phyloP scores from a whole-genome alignment of 2,797 vertebrate species.

The Heliangelus exortis region DNA sequence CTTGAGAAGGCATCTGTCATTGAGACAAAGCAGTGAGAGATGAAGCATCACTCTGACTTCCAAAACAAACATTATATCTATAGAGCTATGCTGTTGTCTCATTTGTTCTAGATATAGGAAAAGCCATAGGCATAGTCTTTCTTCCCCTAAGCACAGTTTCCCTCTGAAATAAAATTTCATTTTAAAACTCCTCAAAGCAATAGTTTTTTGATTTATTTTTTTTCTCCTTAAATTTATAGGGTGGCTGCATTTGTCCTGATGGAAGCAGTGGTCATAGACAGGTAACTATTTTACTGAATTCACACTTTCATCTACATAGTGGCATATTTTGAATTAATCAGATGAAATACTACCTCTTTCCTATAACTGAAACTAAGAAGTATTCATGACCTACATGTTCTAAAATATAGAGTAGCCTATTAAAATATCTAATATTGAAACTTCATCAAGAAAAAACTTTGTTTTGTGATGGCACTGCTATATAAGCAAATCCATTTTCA shows the following conservation, averaged over 20 bases:
- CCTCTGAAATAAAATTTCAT: not conserved
- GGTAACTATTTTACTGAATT: slow-evolving; percentile 38
- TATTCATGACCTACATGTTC: not conserved
- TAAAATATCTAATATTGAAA: not conserved
- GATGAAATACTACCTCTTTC: not conserved
- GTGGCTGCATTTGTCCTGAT: slow-evolving; percentile 66
- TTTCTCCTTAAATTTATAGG: slow-evolving; percentile 8
- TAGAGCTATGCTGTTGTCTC: not conserved
- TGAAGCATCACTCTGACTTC: not conserved
- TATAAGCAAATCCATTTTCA: not conserved
- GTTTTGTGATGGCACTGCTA: fast-evolving
- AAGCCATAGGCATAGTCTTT: not conserved
- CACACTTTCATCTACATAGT: not conserved
- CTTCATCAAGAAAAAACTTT: not conserved
- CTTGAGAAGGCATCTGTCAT: not conserved
- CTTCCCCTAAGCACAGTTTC: not conserved
- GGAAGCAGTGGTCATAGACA: slow-evolving; percentile 49
- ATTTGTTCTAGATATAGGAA: not conserved
- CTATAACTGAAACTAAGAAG: not conserved
- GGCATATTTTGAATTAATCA: not conserved
- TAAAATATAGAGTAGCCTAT: not conserved
- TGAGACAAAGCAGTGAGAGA: not conserved
- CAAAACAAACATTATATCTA: fast-evolving
- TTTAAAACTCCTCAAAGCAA: not conserved
- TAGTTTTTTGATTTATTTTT: not conserved